Conservation (phyloP, 1,140 invertebrate genomes). For the Cryptotermes secundus region DNA sequence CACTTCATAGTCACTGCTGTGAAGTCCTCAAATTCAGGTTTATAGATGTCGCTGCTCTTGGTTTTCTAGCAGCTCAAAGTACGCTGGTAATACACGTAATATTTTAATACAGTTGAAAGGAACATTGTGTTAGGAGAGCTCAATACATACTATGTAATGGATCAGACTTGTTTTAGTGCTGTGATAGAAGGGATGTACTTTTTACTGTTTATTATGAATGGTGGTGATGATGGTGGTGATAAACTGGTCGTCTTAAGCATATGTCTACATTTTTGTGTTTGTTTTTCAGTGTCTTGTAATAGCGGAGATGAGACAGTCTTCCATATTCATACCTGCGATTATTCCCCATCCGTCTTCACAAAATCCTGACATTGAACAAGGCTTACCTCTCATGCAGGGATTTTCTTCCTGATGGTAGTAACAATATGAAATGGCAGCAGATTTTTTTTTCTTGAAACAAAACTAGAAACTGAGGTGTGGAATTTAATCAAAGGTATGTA, state of each 20-base stretch:
- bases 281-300: background rate
- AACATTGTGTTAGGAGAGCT: constrained; percentile 33
- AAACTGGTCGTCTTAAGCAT: constrained; percentile 35
- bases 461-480: too few relatives aligned
- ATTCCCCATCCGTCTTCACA: too few relatives aligned
- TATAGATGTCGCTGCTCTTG: constrained; percentile 30
- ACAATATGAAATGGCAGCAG: too few relatives aligned
- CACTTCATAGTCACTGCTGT: too few relatives aligned
- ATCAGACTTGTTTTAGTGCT: constrained; percentile 36
- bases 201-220: constrained; percentile 37
- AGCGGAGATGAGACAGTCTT: too few relatives aligned
- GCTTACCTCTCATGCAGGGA: too few relatives aligned
- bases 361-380: too few relatives aligned
- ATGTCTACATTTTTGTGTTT: background rate
- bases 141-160: constrained; percentile 34
- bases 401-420: too few relatives aligned
- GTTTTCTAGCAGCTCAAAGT: constrained; percentile 33
- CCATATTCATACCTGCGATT: too few relatives aligned
- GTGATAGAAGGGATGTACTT: constrained; percentile 37
- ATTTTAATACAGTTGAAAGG: constrained; percentile 36
- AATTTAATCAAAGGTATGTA: too few relatives aligned
- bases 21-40: too few relatives aligned
- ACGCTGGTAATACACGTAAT: constrained; percentile 31
- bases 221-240: constrained; percentile 25
- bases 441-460: too few relatives aligned